These are phyloP conservation scores for Zaprionus africanus DNA, from an alignment of 1,140 invertebrate species.

Conservation along the genomic window DNA sequence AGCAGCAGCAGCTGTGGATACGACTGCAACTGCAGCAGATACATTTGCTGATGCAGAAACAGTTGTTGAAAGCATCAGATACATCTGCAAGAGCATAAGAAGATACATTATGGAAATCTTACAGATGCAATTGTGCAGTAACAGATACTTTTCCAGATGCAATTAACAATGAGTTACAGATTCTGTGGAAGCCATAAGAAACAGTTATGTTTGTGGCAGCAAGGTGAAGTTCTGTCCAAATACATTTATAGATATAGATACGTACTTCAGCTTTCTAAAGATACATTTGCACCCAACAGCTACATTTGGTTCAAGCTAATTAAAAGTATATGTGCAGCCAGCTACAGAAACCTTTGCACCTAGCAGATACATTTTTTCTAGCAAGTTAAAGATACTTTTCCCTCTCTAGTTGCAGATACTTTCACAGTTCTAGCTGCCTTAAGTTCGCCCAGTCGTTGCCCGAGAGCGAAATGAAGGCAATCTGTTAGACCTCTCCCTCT, in stretches of 20 bases:
- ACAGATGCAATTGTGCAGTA: conserved; percentile 3
- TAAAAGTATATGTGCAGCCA: background rate
- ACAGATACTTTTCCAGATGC: background rate
- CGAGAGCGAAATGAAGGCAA: conserved; percentile 69
- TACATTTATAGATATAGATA: background rate
- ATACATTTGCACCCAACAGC: background rate
- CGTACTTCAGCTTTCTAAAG: background rate
- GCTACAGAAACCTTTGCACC: background rate
- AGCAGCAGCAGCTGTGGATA: background rate
- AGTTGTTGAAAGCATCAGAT: background rate
- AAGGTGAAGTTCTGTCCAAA: background rate
- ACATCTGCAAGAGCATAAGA: background rate
- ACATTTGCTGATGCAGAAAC: background rate
- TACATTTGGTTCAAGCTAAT: background rate
- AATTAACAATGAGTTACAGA: background rate
- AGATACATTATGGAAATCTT: background rate
- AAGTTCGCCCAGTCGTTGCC: conserved; percentile 16
- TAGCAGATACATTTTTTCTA: background rate
- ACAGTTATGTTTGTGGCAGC: background rate
- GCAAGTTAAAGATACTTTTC: background rate
- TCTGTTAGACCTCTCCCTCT: conserved; percentile 47
- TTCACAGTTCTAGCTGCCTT: background rate
- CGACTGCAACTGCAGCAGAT: background rate
- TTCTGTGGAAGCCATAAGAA: background rate
- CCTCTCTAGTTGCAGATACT: conserved; percentile 2